Evolutionary conservation across 2,888 invertebrate genomes (phyloP), one percentile per base, ranked within the genome.

Genomic region (Platypus cylindrus): DNA sequence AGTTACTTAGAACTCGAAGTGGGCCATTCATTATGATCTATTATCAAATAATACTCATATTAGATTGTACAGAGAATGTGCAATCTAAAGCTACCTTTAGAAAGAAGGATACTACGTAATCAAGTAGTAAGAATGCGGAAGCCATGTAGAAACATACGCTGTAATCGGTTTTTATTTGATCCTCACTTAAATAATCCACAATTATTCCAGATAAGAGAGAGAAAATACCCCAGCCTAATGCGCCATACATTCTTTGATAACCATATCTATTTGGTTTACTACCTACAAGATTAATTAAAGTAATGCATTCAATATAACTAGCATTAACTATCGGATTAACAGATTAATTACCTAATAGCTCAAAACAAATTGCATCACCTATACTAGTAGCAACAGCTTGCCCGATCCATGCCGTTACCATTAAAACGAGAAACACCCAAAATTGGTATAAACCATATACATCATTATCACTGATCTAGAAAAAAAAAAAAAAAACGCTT

Each of bases 331-430:
- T 9, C 20, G 20, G 7, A 20, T 7, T 20, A 9, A 20, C 20
- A n/a, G n/a, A n/a, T n/a, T n/a, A n/a, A n/a, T n/a, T 59, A 74
- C 84, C 89, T 15, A 93, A 65, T 32, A 84, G 65, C 51, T 81
- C 75, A 58, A 90, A 89, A 54, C 89, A 89, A 41, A 91, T 83
- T 0, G 90, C 81, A 65, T 94, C 93, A 2, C 81, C 82, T 34
- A 93, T 73, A 43, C 84, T 86, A 12, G 89, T 81, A 2, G 84
- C 79, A 0, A 90, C 80, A 0, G 89, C 81, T 71, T 87, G 85
- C 2, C 82, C 79, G 15, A 81, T 63, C 80, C 89, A 90, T 38
- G 78, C 81, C 8, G 80, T 50, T n/a, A 83, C 69, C 59, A 86
- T 75, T 36, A 86, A 64, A 15, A 72, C 49, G 44, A 87, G 74